phyloP scores from a whole-genome alignment of 2,888 invertebrate species.

The Erpobdella octoculata region DNA sequence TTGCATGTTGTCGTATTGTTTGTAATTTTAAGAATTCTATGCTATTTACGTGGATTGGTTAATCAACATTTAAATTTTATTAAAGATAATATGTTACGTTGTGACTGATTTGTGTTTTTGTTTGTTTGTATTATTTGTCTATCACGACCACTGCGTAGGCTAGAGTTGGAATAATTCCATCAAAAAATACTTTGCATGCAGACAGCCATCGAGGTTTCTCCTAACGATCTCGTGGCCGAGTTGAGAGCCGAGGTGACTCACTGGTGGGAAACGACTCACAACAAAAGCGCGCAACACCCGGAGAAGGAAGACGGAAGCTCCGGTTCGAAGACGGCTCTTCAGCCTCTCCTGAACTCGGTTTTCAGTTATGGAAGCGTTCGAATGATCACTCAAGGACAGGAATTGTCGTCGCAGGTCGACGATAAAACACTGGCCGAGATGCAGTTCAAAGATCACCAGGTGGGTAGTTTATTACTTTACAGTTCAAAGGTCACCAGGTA shows the following conservation, averaged over 20 bases:
- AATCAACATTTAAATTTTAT: no score
- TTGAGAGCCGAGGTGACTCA: conserved; percentile 86
- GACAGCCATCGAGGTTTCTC: conserved; percentile 70
- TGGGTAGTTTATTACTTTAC: conserved; percentile 42
- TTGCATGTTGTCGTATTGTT: no score
- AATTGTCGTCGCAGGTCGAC: conserved; percentile 81
- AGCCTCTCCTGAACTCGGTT: conserved; percentile 57
- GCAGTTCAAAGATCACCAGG: conserved; percentile 87
- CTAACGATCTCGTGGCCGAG: conserved; percentile 82
- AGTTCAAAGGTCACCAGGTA: no score
- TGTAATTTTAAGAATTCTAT: no score
- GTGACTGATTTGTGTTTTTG: neutral
- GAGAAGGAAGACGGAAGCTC: neutral
- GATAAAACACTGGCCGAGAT: conserved; percentile 81
- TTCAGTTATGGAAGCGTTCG: conserved; percentile 80
- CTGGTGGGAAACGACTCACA: conserved; percentile 70
- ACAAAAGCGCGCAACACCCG: conserved; percentile 31
- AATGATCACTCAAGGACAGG: conserved; percentile 82
- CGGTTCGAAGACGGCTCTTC: conserved; percentile 37
- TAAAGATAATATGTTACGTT: neutral
- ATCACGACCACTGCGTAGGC: neutral
- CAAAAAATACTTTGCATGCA: no score
- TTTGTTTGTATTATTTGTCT: neutral
- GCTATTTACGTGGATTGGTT: no score
- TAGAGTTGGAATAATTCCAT: neutral